A percentile compares a stretch with the other conserved stretches of the same genome.
These are phyloP conservation scores for Cepaea hortensis DNA, from an alignment of 2,888 invertebrate genomes.

Conservation along the genomic window DNA sequence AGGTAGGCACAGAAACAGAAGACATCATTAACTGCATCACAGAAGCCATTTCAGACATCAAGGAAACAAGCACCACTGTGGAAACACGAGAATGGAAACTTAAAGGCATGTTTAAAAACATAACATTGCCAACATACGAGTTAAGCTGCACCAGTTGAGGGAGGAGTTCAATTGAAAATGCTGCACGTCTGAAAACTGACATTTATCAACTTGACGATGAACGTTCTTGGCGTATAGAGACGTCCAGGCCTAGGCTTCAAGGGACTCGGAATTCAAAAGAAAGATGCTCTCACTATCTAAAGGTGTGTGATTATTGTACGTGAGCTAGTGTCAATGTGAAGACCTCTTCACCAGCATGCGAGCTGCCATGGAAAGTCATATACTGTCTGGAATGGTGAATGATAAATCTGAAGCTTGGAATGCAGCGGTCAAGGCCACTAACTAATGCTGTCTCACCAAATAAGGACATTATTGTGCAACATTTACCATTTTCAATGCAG, in stretches of 20 bases:
- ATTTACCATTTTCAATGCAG: conserved; percentile 83
- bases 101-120: conserved; percentile 77
- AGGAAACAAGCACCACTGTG: conserved; percentile 78
- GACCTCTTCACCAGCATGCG: conserved; percentile 80
- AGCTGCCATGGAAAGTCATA: conserved; percentile 78
- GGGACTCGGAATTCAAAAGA: conserved; percentile 71
- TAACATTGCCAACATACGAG: conserved; percentile 79
- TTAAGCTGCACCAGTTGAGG: conserved; percentile 80
- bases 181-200: conserved; percentile 78
- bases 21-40: conserved; percentile 79
- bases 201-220: conserved; percentile 77
- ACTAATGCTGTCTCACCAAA: conserved; percentile 85
- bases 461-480: conserved; percentile 83
- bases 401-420: conserved; percentile 81
- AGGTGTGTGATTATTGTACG: conserved; percentile 83
- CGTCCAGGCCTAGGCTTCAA: conserved; percentile 61
- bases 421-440: conserved; percentile 84
- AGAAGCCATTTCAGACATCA: conserved; percentile 81
- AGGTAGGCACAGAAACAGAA: conserved; percentile 67
- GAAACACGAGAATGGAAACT: conserved; percentile 77
- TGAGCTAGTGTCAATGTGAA: conserved; percentile 81
- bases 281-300: conserved; percentile 80
- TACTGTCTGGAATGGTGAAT: conserved; percentile 76
- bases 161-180: conserved; percentile 81
- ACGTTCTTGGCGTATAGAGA: conserved; percentile 72